Base-by-base conservation (phyloP, 2,888 invertebrate genomes). In the Hydrotaea cyrtoneurina region DNA sequence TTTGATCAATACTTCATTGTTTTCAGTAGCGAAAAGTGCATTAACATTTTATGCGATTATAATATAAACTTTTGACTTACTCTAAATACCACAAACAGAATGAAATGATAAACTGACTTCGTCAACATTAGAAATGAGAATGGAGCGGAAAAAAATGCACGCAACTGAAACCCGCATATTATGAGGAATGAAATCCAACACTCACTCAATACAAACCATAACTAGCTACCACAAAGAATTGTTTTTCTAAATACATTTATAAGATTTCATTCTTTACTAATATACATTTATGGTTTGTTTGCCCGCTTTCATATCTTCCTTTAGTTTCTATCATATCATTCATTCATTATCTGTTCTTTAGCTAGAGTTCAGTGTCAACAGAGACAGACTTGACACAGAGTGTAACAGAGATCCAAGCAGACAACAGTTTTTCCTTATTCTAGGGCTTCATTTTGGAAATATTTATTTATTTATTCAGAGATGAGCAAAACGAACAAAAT, bases 51-150 rank as follows among this genome's bases (percentile, higher is more conserved):
- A 26, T 59, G 69, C 69, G 69, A 69, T 69, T 69, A 69, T 21
- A 46, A 43, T 39, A 43, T 59, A 66, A 66, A 66, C 43, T 69
- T 46, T 23, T 23, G 69, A 69, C 69, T 69, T 69, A 69, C 69
- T 23, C 46, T 69, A 69, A 69, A 69, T 69, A 69, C 46, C 69
- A 19, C 46, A 23, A 69, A 69, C 39, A 2, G 36, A 39, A 66
- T 39, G 19, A 26, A 59, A 26, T 43, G 43, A 69, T 69, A 69
- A 69, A 69, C 15, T 23, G 69, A 10, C 43, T 23, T 13, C 23
- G 4, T 46, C 19, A 13, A 39, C 10, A 69, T 46, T 69, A 69
- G 69, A 69, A 69, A 43, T 15, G 46, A 23, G 46, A 69, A n/a
- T 69, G 23, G 46, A 69, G 21, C n/a, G 66, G 15, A 23, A 23